These are phyloP conservation scores for Drepana arcuata DNA, from an alignment of 1,140 invertebrate species.

Conservation along the genomic window DNA sequence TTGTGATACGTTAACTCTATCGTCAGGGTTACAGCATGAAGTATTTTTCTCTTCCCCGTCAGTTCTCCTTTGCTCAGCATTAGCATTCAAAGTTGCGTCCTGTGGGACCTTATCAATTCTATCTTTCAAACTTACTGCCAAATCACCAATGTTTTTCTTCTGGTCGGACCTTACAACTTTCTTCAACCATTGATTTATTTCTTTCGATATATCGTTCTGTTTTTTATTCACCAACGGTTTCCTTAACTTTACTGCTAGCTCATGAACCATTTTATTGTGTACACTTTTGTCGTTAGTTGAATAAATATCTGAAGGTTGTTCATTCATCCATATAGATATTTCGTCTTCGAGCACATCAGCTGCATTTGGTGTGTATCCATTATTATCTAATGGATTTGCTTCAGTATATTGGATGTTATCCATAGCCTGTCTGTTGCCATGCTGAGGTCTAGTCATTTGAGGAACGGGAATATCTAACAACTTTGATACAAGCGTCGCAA, in stretches of 20 bases:
- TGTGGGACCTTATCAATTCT: constrained; percentile 15
- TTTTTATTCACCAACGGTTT: constrained; percentile 10
- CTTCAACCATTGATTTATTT: constrained; percentile 14
- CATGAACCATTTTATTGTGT: constrained; percentile 10
- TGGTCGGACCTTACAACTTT: constrained; percentile 11
- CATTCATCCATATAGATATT: constrained; percentile 29
- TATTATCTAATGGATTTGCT: neutral
- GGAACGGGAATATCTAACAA: constrained; percentile 17
- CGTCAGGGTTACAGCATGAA: neutral
- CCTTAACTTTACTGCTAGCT: constrained; percentile 15
- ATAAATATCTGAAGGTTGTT: constrained; percentile 20
- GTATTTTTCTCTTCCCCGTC: neutral
- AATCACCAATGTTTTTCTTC: constrained; percentile 10
- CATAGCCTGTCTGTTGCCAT: constrained; percentile 15
- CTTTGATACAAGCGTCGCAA: constrained; percentile 15
- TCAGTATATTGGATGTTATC: constrained; percentile 9
- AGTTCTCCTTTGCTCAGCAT: constrained; percentile 1
- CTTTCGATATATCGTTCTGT: constrained; percentile 11
- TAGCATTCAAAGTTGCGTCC: constrained; percentile 8
- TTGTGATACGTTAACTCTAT: neutral
- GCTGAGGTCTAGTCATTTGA: constrained; percentile 12
- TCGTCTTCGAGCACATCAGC: constrained; percentile 23
- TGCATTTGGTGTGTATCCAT: constrained; percentile 8
- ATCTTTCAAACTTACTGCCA: constrained; percentile 14
- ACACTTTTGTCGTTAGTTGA: constrained; percentile 6